Conservation (phyloP, 2,888 invertebrate species). For the Apamea epomidion region DNA sequence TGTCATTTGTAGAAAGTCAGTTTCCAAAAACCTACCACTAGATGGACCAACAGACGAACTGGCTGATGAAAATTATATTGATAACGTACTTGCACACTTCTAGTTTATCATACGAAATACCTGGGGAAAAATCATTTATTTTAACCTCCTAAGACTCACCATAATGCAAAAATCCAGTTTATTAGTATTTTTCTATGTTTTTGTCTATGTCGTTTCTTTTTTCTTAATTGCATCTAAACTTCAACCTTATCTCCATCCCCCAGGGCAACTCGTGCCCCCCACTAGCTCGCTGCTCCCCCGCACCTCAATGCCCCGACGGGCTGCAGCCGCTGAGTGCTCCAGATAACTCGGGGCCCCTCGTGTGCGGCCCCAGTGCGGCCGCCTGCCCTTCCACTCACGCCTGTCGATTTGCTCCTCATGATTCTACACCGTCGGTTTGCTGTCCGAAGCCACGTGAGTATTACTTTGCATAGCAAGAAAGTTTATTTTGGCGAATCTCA, state of each 20-base stretch:
- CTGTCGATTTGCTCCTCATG: conserved; percentile 95
- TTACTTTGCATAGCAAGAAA: neutral
- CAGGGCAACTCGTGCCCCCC: conserved; percentile 93
- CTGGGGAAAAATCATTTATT: too few species aligned
- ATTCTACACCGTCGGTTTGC: conserved; percentile 94
- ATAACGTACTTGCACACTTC: too few species aligned
- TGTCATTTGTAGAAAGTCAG: too few species aligned
- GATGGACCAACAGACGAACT: too few species aligned
- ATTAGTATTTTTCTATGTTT: too few species aligned
- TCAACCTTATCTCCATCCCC: neutral
- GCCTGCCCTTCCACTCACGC: conserved; percentile 96
- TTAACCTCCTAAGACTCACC: too few species aligned
- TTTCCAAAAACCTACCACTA: too few species aligned
- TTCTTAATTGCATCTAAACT: too few species aligned
- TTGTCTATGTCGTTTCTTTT: too few species aligned
- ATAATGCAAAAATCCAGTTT: too few species aligned
- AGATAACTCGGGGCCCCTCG: conserved; percentile 88
- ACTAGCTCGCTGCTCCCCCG: conserved; percentile 94
- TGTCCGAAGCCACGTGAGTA: conserved; percentile 95
- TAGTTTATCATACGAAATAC: too few species aligned
- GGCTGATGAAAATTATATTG: too few species aligned
- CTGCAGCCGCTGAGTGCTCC: conserved; percentile 81
- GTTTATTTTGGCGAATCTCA: neutral
- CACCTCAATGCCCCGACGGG: conserved; percentile 82
- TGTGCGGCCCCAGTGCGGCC: conserved; percentile 94